Evolutionary conservation across 2,888 invertebrate species (phyloP), one percentile per base, ranked within the genome.

Genomic region (Cephalotes varians): DNA sequence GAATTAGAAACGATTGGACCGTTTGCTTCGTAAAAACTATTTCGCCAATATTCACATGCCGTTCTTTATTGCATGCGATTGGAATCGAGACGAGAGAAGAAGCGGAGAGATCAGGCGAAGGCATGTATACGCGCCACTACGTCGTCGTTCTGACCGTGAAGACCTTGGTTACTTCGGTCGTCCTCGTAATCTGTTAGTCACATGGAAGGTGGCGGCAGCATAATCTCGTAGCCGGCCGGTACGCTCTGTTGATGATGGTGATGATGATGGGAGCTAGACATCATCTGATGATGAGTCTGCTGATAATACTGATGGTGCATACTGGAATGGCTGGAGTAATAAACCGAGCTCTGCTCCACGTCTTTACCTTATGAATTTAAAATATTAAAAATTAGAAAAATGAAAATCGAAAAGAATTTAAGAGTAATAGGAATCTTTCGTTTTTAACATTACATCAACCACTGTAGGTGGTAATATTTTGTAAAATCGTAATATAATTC

Each of bases 231-330:
- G 37, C 93, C 91, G 62, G 93, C 67, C 1, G 90, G 89, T 87
- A 93, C 91, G 5, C 87, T 82, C 77, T 93, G 93, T 62, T 93
- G 93, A 56, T 94, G 94, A 56, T 93, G 93, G 40, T 93, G 93
- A 37, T 93, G 93, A 64, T 93, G 93, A 80, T 93, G 93, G 9
- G 90, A 85, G 58, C 89, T 86, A n/a, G 92, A 86, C 88, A 93
- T 91, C 92, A 93, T 92, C 82, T 93, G 92, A 85, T 93, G 93
- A 85, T 93, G 94, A 9, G 92, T 92, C 67, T 93, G 93, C 74
- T 92, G 93, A 71, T 94, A 94, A 89, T 94, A 94, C 85, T 94
- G 94, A 83, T 94, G 93, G 82, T 94, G 94, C 90, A 94, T 93
- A 76, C 93, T 93, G 73, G 94, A 90, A 77, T 94, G 94, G 49